Evolutionary conservation across 2,888 invertebrate genomes (phyloP).

Genomic region (Myopa testacea): DNA sequence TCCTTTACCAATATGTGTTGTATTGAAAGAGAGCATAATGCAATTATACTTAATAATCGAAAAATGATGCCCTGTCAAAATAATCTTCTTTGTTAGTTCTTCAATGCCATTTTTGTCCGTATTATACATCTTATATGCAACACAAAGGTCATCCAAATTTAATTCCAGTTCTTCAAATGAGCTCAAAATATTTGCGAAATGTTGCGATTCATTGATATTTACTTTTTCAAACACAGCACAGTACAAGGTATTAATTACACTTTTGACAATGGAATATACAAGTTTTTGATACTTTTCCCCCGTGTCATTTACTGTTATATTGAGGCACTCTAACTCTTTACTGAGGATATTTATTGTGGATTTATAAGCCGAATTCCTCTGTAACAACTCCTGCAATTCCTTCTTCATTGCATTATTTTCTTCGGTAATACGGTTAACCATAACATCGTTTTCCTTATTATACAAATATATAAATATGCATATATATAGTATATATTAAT

Average conservation of each 20-base stretch:
- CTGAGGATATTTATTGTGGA: slow-evolving; percentile 65
- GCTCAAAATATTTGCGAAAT: slow-evolving; percentile 53
- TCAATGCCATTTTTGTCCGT: slow-evolving; percentile 29
- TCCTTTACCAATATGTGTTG: slow-evolving; percentile 59
- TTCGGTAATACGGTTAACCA: slow-evolving; percentile 72
- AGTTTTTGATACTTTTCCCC: slow-evolving; percentile 60
- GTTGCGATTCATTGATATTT: slow-evolving; percentile 48
- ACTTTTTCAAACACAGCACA: slow-evolving; percentile 50
- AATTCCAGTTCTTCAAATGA: slow-evolving; percentile 49
- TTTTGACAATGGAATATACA: slow-evolving; percentile 41
- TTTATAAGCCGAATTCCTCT: slow-evolving; percentile 77
- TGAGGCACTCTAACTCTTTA: slow-evolving; percentile 54
- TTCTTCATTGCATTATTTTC: slow-evolving; percentile 70
- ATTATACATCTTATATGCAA: slow-evolving; percentile 21
- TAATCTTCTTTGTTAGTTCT: slow-evolving; percentile 44
- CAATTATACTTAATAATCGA: slow-evolving; percentile 57
- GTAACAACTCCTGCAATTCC: slow-evolving; percentile 75
- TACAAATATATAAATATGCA: not conserved
- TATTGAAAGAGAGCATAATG: slow-evolving; percentile 55
- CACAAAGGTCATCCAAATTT: slow-evolving; percentile 49
- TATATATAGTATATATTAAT: not conserved
- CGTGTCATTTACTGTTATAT: slow-evolving; percentile 55
- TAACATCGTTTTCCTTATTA: slow-evolving; percentile 73
- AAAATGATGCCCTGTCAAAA: slow-evolving; percentile 46
- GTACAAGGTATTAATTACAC: slow-evolving; percentile 51